Percentiles rank a stretch among this genome's conserved stretches.
These are phyloP conservation scores for Epizoanthus fatuus DNA, from an alignment of 92 coral and sea anemone genomes.

Conservation along the genomic window DNA sequence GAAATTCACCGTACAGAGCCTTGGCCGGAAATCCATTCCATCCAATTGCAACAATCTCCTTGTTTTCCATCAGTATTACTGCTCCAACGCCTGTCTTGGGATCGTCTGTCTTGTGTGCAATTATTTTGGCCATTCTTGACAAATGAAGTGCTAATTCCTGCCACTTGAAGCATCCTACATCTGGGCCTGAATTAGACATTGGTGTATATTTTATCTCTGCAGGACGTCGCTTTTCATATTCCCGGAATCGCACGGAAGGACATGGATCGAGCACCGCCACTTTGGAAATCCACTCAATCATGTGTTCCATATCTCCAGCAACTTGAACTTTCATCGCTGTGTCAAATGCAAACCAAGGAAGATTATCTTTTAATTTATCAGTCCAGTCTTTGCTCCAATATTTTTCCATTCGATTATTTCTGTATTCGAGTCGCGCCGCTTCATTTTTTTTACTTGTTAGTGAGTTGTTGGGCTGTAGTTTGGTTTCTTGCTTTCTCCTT, in stretches of 20 bases:
- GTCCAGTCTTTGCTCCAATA: conserved; percentile 25
- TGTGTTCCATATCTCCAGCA: conserved; percentile 34
- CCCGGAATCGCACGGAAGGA: conserved; percentile 5
- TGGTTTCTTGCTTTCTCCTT: neutral
- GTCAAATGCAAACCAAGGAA: conserved; percentile 79
- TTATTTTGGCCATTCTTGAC: conserved; percentile 74
- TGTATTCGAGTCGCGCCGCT: neutral
- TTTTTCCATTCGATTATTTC: neutral
- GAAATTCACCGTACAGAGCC: conserved; percentile 90
- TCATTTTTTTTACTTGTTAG: neutral
- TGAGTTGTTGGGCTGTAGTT: neutral
- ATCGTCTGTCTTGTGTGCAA: conserved; percentile 87
- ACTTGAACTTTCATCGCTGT: conserved; percentile 53
- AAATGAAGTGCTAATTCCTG: conserved; percentile 60
- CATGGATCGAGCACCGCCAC: conserved; percentile 43
- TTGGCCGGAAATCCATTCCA: conserved; percentile 95
- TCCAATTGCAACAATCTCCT: conserved; percentile 79
- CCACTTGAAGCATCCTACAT: conserved; percentile 3
- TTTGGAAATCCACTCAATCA: conserved; percentile 81
- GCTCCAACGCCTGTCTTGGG: conserved; percentile 96
- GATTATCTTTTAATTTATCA: conserved; percentile 33
- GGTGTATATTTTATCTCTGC: neutral
- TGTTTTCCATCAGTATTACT: conserved; percentile 61
- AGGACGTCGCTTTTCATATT: neutral
- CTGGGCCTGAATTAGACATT: neutral